Percentiles rank a stretch among this genome's conserved stretches.
Evolutionary conservation across 2,888 invertebrate species (phyloP).

Genomic region (Watsonalla binaria): DNA sequence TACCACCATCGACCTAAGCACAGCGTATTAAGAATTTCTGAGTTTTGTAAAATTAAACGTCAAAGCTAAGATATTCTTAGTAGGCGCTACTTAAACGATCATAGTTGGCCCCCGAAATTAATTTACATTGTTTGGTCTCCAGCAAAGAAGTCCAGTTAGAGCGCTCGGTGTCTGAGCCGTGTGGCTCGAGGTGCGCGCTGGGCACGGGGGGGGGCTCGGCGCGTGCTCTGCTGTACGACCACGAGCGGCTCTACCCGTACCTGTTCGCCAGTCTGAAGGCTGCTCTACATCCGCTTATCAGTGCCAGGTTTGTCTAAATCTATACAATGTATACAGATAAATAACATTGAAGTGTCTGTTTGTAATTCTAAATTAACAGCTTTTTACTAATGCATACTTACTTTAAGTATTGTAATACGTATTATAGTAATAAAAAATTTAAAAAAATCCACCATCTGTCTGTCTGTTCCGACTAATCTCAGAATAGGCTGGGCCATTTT

Average conservation of each 20-base stretch:
- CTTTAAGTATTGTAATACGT: too few species aligned
- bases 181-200: slow-evolving; percentile 26
- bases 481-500: too few species aligned
- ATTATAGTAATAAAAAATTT: neutral
- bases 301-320: slow-evolving; percentile 63
- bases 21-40: too few species aligned
- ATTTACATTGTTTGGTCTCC: neutral
- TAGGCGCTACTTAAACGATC: too few species aligned
- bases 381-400: too few species aligned
- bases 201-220: slow-evolving; percentile 43
- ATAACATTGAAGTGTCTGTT: too few species aligned
- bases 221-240: slow-evolving; percentile 80
- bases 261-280: slow-evolving; percentile 85
- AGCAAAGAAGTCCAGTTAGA: slow-evolving; percentile 45
- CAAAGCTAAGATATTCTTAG: too few species aligned
- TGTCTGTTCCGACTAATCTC: too few species aligned
- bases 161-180: slow-evolving; percentile 42
- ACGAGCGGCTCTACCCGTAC: slow-evolving; percentile 87
- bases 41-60: too few species aligned
- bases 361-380: too few species aligned
- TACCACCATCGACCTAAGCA: too few species aligned
- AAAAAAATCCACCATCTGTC: too few species aligned
- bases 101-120: neutral
- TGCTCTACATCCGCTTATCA: slow-evolving; percentile 88
- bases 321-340: slow-evolving; percentile 13